phyloP scores from a whole-genome alignment of 2,888 invertebrate species.

The Agrilus biguttatus region DNA sequence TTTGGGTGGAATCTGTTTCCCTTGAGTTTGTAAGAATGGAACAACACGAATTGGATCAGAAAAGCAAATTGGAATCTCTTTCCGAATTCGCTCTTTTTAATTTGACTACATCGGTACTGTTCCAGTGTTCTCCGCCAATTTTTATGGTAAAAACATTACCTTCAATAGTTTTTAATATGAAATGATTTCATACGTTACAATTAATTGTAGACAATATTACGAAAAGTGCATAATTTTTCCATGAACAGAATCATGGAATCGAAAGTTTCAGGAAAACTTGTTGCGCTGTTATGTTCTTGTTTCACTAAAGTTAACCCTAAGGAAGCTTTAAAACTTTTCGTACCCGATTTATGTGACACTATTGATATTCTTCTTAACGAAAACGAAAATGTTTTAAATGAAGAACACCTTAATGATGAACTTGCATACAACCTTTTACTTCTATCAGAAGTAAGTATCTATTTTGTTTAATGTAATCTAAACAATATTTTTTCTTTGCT shows the following conservation, averaged over 20 bases:
- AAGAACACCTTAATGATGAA: conserved; percentile 66
- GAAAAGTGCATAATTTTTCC: conserved; percentile 61
- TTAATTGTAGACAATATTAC: conserved; percentile 43
- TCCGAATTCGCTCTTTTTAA: conserved; percentile 56
- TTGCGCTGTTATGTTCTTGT: conserved; percentile 55
- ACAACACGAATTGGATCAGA: conserved; percentile 38
- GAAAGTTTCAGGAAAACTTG: conserved; percentile 67
- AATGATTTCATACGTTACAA: not conserved
- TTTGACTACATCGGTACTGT: conserved; percentile 51
- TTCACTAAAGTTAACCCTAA: conserved; percentile 53
- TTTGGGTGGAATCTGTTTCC: conserved; percentile 55
- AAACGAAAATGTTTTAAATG: conserved; percentile 50
- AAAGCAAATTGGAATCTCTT: conserved; percentile 53
- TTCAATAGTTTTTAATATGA: not conserved
- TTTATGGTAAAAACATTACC: conserved; percentile 27
- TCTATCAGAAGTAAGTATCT: conserved; percentile 44
- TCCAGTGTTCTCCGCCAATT: conserved; percentile 54
- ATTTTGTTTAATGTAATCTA: not conserved
- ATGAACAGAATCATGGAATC: conserved; percentile 67
- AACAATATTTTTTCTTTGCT: not conserved
- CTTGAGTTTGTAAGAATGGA: conserved; percentile 54
- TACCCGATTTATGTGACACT: conserved; percentile 57
- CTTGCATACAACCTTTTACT: conserved; percentile 63
- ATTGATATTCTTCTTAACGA: conserved; percentile 45
- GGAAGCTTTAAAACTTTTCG: conserved; percentile 52